Conservation (phyloP, 2,888 invertebrate species). For the Rhogogaster chlorosoma region DNA sequence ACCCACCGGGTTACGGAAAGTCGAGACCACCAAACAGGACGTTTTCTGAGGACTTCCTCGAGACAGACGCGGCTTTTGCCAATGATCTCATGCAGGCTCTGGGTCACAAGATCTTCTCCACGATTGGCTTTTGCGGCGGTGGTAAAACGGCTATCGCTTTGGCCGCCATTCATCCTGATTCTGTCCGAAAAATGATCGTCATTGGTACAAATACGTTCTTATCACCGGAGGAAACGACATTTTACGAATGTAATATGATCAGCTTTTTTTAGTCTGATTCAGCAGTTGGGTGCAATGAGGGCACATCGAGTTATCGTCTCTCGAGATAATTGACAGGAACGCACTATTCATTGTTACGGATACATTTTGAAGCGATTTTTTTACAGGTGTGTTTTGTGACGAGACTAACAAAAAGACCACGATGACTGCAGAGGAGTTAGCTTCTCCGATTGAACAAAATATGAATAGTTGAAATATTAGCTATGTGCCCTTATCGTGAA, state of each 20-base stretch:
- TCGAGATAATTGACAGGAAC: not conserved
- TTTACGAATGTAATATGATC: constrained; percentile 79
- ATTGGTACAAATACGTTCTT: constrained; percentile 90
- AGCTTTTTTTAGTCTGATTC: not conserved
- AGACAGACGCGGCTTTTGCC: constrained; percentile 86
- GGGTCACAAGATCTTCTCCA: constrained; percentile 83
- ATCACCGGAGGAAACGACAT: constrained; percentile 82
- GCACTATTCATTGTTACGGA: not conserved
- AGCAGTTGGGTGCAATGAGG: not conserved
- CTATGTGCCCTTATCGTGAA: no score
- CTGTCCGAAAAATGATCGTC: constrained; percentile 85
- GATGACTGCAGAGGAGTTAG: no score
- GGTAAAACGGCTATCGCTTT: constrained; percentile 87
- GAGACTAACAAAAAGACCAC: no score
- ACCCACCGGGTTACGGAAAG: constrained; percentile 91
- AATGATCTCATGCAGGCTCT: constrained; percentile 85
- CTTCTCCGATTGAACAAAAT: no score
- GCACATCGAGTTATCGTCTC: no score
- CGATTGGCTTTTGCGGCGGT: constrained; percentile 93
- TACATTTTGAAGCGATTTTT: no score
- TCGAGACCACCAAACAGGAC: constrained; percentile 87
- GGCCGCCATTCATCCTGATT: constrained; percentile 84
- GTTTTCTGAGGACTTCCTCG: constrained; percentile 84
- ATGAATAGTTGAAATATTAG: no score
- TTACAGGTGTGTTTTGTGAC: no score